These are phyloP conservation scores for Liodrosophila aerea DNA, from an alignment of 2,888 invertebrate genomes.

Conservation along the genomic window DNA sequence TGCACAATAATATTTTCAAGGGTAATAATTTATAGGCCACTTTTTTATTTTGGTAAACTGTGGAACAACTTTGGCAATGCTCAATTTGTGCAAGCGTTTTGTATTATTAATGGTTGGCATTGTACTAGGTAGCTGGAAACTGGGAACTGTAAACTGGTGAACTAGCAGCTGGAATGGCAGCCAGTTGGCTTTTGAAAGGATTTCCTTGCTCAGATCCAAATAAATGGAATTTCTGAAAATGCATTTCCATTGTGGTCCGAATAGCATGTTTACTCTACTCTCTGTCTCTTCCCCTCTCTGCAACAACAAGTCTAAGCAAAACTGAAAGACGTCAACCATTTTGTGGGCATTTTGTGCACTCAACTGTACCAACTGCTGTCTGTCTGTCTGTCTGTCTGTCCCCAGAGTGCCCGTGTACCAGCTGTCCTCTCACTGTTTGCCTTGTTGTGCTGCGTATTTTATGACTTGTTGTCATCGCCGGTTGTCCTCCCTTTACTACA, in stretches of 20 bases:
- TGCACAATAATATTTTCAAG: constrained; percentile 35
- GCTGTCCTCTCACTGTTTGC: constrained; percentile 26
- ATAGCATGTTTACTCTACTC: background rate
- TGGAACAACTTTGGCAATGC: constrained; percentile 38
- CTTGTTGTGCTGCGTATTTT: constrained; percentile 61
- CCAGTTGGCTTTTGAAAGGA: constrained; percentile 28
- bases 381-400: constrained; percentile 19
- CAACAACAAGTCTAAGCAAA: constrained; percentile 17
- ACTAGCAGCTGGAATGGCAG: constrained; percentile 29
- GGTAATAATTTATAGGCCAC: constrained; percentile 61
- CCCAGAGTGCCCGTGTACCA: background rate
- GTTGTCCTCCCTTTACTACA: constrained; percentile 15
- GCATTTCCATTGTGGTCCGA: constrained; percentile 43
- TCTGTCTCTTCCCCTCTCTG: too few relatives aligned
- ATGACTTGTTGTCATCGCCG: constrained; percentile 57
- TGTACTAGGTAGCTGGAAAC: constrained; percentile 27
- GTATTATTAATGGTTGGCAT: constrained; percentile 50
- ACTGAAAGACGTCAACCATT: constrained; percentile 53
- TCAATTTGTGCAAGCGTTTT: constrained; percentile 49
- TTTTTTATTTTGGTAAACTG: constrained; percentile 24
- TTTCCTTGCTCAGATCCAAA: constrained; percentile 25
- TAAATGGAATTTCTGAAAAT: constrained; percentile 51
- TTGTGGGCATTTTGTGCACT: constrained; percentile 63
- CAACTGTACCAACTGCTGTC: constrained; percentile 56
- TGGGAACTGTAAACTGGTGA: constrained; percentile 1